These are phyloP conservation scores for Polietes domitor DNA, from an alignment of 2,888 invertebrate species.

Conservation along the genomic window DNA sequence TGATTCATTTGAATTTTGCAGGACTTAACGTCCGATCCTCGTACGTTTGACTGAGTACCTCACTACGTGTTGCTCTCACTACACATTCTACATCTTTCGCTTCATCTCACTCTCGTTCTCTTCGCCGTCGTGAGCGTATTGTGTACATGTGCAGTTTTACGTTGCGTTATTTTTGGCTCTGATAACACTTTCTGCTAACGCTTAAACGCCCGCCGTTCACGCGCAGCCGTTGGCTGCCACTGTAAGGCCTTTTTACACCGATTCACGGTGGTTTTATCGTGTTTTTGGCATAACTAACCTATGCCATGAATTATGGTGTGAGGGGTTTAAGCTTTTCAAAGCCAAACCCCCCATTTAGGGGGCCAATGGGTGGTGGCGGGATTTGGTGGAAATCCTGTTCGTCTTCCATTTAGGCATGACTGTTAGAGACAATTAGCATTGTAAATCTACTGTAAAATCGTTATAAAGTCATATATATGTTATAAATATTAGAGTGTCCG, in stretches of 20 bases:
- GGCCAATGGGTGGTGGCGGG: constrained; percentile 3
- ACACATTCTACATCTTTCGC: constrained; percentile 1
- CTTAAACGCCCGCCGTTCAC: not conserved
- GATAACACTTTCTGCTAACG: constrained; percentile 35
- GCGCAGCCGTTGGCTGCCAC: not conserved
- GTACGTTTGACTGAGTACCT: not conserved
- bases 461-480: constrained; percentile 55
- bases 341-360: not conserved
- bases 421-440: constrained; percentile 51
- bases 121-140: no score
- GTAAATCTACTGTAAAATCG: constrained; percentile 55
- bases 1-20: no score
- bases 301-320: constrained; percentile 43
- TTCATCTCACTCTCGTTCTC: not conserved
- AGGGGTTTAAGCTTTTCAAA: constrained; percentile 30
- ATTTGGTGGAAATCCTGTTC: not conserved
- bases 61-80: no score
- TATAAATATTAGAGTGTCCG: no score
- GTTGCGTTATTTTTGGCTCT: constrained; percentile 20
- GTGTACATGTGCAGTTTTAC: not conserved
- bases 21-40: not conserved
- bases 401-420: not conserved
- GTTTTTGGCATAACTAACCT: constrained; percentile 52
- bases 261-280: constrained; percentile 5
- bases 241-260: not conserved